A percentile compares a stretch with the other conserved stretches of the same genome.
These are phyloP conservation scores for Pterobdella sp. DNA, from an alignment of 2,888 invertebrate species.

Conservation along the genomic window DNA sequence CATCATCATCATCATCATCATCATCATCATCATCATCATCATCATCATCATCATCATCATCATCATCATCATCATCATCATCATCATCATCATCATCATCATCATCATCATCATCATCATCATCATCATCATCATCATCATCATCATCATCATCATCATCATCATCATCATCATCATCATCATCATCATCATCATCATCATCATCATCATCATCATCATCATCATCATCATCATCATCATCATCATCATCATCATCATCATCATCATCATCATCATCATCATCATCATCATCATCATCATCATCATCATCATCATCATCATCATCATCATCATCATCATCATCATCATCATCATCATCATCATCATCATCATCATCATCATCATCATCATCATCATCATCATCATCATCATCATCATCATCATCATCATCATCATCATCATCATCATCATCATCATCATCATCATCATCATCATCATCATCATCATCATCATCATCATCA, in stretches of 20 bases:
- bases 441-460: background rate
- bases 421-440: slow-evolving; percentile 14
- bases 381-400: slow-evolving; percentile 8
- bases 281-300: slow-evolving; percentile 2
- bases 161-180: background rate
- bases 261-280: slow-evolving; percentile 16
- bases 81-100: slow-evolving; percentile 19
- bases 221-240: slow-evolving; percentile 18
- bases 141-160: background rate
- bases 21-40: slow-evolving; percentile 7
- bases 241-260: background rate
- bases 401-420: slow-evolving; percentile 5
- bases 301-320: slow-evolving; percentile 5
- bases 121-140: slow-evolving; percentile 13
- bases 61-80: slow-evolving; percentile 14
- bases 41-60: background rate
- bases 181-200: background rate
- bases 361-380: slow-evolving; percentile 13
- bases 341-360: background rate
- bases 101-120: background rate
- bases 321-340: slow-evolving; percentile 18
- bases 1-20: slow-evolving; percentile 10
- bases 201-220: slow-evolving; percentile 1
- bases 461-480: slow-evolving; percentile 10
- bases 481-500: slow-evolving; percentile 11